Evolutionary conservation across 2,113 vertebrate genomes (phyloP), one percentile per base, ranked within the genome.

Genomic region (Menidia beryllina): DNA sequence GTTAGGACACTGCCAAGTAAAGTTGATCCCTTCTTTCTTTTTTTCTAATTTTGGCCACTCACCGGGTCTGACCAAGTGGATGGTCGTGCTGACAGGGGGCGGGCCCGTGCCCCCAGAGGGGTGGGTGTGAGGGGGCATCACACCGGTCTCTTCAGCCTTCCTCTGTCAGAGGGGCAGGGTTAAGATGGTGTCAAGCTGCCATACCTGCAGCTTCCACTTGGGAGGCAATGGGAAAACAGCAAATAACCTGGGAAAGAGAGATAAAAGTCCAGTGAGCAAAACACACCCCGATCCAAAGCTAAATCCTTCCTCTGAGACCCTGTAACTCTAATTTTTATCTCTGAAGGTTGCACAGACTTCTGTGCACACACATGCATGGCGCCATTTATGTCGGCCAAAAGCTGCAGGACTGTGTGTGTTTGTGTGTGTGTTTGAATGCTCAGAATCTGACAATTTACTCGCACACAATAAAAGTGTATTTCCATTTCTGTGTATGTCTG

Each of bases 81-180:
- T 54, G 69, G 77, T 26, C 8, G 66, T 26, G 10, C 57, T 63
- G 36, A 82, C 47, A 8, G 47, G 69, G 70, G 83, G 73, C 50
- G 79, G 74, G 72, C 64, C 39, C 4, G 34, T 45, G 72, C 85
- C 84, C 88, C 81, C 72, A 1, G 80, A 83, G 59, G 78, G 81
- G 70, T 78, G 82, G 47, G 64, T 73, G 82, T 85, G 79, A 30
- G 71, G 88, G 78, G 77, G 83, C 91, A 92, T 92, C 86, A 83
- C 85, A 75, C 76, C 58, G 61, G 63, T 60, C 63, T 68, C 64
- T 73, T 81, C 53, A 50, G 73, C 88, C 83, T 84, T 86, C 89
- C 87, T 82, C 90, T 84, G 80, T 69, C 20, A 39, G 88, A 87
- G 86, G 83, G 61, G 69, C 69, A 73, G 69, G 62, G 75, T 52